Percentiles rank a stretch among this genome's conserved stretches.
Conservation (phyloP, 2,797 vertebrate genomes). For the Vultur gryphus region DNA sequence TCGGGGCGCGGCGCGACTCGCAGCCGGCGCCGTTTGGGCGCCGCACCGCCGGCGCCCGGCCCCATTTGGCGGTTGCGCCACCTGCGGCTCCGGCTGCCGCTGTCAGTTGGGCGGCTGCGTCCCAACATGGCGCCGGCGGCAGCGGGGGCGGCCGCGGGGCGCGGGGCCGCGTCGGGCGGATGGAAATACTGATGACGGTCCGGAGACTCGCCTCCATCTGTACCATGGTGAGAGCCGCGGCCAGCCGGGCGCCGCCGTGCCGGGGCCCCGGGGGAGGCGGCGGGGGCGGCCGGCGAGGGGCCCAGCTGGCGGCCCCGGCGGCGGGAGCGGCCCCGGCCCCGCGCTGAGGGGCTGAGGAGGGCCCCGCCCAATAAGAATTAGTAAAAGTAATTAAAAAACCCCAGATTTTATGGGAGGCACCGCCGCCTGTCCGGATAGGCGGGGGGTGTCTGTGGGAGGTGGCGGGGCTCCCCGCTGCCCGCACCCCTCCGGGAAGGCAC, state of each 20-base stretch:
- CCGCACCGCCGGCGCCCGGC: constrained; percentile 31
- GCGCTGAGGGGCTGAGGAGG: neutral
- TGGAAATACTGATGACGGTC: constrained; percentile 95
- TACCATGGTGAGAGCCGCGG: constrained; percentile 85
- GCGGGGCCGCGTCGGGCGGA: constrained; percentile 74
- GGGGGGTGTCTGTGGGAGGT: neutral
- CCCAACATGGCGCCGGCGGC: constrained; percentile 80
- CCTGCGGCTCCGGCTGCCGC: constrained; percentile 67
- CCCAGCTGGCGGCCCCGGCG: neutral
- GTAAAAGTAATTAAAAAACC: neutral
- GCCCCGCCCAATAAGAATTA: neutral
- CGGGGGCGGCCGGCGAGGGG: neutral
- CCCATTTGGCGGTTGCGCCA: constrained; percentile 20
- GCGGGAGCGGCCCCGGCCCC: neutral
- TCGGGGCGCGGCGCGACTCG: rapidly evolving
- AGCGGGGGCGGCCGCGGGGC: constrained; percentile 62
- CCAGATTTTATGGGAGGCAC: neutral
- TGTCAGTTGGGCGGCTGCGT: constrained; percentile 81
- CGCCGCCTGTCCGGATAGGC: neutral
- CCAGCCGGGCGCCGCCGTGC: too few relatives aligned
- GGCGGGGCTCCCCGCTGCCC: neutral
- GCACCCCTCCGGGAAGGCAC: neutral
- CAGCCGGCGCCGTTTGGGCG: neutral
- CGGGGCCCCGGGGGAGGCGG: too few relatives aligned
- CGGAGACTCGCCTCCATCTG: constrained; percentile 95